Evolutionary conservation across 2,113 vertebrate species (phyloP), one percentile per base, ranked within the genome.

Genomic region (Pollimyrus isidori): DNA sequence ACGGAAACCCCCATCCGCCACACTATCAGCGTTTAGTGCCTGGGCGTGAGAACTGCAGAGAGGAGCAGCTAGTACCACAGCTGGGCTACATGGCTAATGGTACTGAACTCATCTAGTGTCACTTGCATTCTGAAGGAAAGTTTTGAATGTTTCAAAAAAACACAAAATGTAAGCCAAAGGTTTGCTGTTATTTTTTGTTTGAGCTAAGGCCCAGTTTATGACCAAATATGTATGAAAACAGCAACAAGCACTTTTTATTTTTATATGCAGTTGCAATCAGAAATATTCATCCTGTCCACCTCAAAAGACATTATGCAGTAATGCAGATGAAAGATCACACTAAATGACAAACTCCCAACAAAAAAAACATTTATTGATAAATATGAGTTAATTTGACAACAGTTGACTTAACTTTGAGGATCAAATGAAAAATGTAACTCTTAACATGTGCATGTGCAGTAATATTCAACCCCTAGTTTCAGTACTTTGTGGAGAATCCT

Each of bases 51-150:
- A 98, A 97, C 92, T 99, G 98, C 96, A 99, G 98, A 90, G 98
- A 99, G 87, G 98, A 99, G 17, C 98, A 99, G 85, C 97, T 99
- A 35, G 95, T 99, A 93, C 98, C 98, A 91, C 98, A 99, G 91
- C 96, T 99, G 23, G 98, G 98, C 92, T 99, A 99, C 92, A 96
- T 99, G 92, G 97, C 98, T 91, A 99, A 99, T 92, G 97, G 98
- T 99, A 97, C 30, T 90, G 35, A 23, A 86, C 53, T 87, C 21
- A 21, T 45, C 46, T 4, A 84, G 35, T 84, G 9, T 48, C 7
- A n/a, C 39, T 46, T 48, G n/a, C 21, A 23, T 45, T 84, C 19
- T 21, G 82, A 21, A 46, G 10, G 17, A 83, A 46, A 21, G 39
- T 21, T 83, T 45, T 83, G 80, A 48, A n/a, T 23, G 82, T 48